Evolutionary conservation across 1,140 invertebrate genomes (phyloP).

Genomic region (Conus betulinus): DNA sequence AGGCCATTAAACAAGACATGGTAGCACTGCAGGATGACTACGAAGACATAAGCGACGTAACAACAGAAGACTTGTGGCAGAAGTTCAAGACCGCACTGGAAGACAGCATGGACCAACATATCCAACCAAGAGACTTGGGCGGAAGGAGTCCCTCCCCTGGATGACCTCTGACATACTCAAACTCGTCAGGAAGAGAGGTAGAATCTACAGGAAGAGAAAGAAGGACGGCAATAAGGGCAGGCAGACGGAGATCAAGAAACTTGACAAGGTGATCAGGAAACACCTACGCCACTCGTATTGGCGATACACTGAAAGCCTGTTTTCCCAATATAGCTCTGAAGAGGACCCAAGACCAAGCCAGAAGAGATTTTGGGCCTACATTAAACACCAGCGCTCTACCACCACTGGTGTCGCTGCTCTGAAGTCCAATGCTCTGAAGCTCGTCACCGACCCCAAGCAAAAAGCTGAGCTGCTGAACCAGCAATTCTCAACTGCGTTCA

Average conservation of each 20-base stretch:
- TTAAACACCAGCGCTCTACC: conserved; percentile 19
- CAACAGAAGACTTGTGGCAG: too few species aligned
- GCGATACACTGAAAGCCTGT: neutral
- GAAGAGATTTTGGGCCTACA: conserved; percentile 37
- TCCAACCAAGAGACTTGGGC: too few species aligned
- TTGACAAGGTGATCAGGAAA: neutral
- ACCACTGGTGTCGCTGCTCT: conserved; percentile 25
- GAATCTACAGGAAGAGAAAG: neutral
- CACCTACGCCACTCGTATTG: neutral
- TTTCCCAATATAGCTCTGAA: neutral
- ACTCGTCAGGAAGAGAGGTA: neutral
- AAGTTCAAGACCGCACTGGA: too few species aligned
- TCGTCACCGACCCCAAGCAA: conserved; percentile 22
- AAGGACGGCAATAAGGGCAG: neutral
- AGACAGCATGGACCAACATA: too few species aligned
- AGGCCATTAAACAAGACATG: too few species aligned
- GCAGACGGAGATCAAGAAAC: neutral
- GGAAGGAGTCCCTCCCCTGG: neutral
- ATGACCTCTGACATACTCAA: neutral
- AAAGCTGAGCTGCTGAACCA: conserved; percentile 21
- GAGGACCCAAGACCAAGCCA: neutral
- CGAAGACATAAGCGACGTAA: too few species aligned
- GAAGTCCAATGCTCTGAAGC: conserved; percentile 22
- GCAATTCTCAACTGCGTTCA: neutral
- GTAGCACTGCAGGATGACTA: too few species aligned